Conservation (phyloP, 2,888 invertebrate species). For the Scaptomyza caliginosa region DNA sequence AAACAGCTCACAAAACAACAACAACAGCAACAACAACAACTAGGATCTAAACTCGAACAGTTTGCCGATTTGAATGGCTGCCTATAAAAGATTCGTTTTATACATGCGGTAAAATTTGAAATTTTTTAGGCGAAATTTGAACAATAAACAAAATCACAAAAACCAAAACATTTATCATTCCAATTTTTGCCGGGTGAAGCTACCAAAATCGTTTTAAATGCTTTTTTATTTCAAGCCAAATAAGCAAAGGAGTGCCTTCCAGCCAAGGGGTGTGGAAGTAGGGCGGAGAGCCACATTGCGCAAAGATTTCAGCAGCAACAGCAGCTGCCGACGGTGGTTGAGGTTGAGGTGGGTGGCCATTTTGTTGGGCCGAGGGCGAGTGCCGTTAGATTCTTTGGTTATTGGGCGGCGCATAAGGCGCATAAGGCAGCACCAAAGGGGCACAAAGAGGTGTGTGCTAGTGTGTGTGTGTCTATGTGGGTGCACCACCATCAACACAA, state of each 20-base stretch:
- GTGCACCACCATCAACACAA: constrained; percentile 77
- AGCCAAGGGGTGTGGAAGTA: neutral
- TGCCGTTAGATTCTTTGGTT: constrained; percentile 26
- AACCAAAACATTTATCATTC: constrained; percentile 81
- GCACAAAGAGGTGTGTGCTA: constrained; percentile 4
- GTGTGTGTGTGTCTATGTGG: constrained; percentile 28
- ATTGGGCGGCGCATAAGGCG: constrained; percentile 53
- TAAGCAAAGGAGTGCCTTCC: constrained; percentile 72
- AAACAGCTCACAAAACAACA: constrained; percentile 74
- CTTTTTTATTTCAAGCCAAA: constrained; percentile 79
- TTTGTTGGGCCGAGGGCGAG: constrained; percentile 52
- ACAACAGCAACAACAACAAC: constrained; percentile 33
- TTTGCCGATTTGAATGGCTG: constrained; percentile 61
- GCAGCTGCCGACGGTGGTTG: constrained; percentile 58
- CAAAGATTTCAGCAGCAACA: constrained; percentile 78
- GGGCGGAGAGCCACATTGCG: constrained; percentile 54
- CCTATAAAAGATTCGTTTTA: constrained; percentile 72
- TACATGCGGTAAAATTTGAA: constrained; percentile 74
- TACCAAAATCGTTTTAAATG: constrained; percentile 73
- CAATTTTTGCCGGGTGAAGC: constrained; percentile 52
- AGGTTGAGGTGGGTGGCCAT: constrained; percentile 76
- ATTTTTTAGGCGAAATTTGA: constrained; percentile 75
- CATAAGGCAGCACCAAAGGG: constrained; percentile 12
- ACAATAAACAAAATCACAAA: constrained; percentile 81
- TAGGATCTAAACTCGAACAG: constrained; percentile 51